Percentiles rank a stretch among this genome's conserved stretches.
Evolutionary conservation across 2,113 vertebrate species (phyloP).

Genomic region (Tragelaphus strepsiceros): DNA sequence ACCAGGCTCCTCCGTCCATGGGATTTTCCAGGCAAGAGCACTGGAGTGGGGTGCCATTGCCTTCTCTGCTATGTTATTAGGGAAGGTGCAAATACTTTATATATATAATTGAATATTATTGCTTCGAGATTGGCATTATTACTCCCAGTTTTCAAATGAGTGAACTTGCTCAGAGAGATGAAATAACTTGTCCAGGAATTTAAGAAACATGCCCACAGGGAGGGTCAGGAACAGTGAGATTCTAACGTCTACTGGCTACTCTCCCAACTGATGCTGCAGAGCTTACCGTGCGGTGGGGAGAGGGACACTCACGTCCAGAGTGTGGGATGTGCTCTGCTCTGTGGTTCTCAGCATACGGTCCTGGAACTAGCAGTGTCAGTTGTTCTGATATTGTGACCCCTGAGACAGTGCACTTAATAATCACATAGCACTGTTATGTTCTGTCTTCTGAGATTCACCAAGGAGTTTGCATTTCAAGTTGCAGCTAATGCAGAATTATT

Average conservation of each 20-base stretch:
- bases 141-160: background rate
- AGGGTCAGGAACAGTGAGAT: background rate
- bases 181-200: background rate
- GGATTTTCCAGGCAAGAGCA: too few relatives aligned
- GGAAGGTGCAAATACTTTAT: background rate
- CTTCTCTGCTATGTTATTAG: background rate
- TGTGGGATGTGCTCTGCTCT: background rate
- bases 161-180: background rate
- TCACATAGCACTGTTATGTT: background rate
- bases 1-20: too few relatives aligned
- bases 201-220: background rate
- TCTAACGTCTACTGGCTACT: background rate
- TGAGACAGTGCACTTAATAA: background rate
- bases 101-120: background rate
- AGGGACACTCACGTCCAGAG: background rate
- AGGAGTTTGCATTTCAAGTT: background rate
- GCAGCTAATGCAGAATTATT: background rate
- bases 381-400: background rate
- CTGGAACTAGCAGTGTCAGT: background rate
- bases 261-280: accelerated
- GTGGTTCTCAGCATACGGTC: background rate
- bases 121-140: background rate
- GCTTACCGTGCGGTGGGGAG: too few relatives aligned
- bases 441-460: background rate
- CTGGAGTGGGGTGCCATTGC: too few relatives aligned